Conservation (phyloP, 2,113 vertebrate genomes). For the Pionites leucogaster region DNA sequence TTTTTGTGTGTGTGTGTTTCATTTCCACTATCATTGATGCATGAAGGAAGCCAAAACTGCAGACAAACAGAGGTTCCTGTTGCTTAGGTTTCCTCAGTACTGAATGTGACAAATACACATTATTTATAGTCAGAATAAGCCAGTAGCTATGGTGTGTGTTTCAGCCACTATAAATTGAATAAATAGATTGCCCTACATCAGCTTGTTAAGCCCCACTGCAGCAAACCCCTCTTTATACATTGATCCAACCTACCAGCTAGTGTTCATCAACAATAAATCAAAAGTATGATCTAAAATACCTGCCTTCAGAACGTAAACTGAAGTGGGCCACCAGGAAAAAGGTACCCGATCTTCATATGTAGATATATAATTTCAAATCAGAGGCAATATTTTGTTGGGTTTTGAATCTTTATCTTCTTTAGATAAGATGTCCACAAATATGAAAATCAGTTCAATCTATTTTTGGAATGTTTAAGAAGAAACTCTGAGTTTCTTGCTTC, state of each 20-base stretch:
- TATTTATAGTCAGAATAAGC: slow-evolving; percentile 8
- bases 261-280: neutral
- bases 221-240: neutral
- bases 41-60: slow-evolving; percentile 21
- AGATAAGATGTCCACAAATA: neutral
- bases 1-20: neutral
- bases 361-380: neutral
- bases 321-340: neutral
- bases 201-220: neutral
- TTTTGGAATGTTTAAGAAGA: neutral
- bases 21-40: slow-evolving; percentile 20
- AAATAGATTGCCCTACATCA: neutral
- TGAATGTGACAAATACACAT: neutral
- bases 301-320: neutral
- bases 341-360: neutral
- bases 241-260: neutral
- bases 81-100: neutral
- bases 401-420: neutral
- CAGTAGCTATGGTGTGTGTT: neutral
- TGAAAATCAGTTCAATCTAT: neutral
- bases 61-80: slow-evolving; percentile 3
- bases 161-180: neutral
- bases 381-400: neutral
- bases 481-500: neutral
- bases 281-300: neutral